Base-by-base conservation (phyloP, 2,113 vertebrate species). In the Platysternon megacephalum region DNA sequence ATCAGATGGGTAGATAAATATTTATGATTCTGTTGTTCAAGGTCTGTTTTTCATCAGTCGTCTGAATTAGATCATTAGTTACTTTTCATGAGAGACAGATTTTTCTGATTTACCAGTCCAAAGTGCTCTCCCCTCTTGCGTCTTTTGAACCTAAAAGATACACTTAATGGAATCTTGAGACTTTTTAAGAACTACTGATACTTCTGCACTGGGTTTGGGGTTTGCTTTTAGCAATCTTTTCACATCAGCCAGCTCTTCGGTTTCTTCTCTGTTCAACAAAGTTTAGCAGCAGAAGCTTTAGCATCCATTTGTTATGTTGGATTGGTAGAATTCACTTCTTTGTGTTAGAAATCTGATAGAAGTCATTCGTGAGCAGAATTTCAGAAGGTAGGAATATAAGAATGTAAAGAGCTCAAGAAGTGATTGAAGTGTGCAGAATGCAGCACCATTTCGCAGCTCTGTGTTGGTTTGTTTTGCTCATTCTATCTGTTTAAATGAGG, bases 271-370 rank as follows among this genome's bases (percentile, higher is more conserved):
- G 14, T 55, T 87, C 48, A 68, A 11, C 35, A 35, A 28, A 76
- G 42, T 76, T 44, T 76, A 46, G 42, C 42, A 78, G 42, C 74
- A 78, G 42, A 78, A 82, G 22, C 19, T 82, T 81, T 39, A 91
- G 24, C 24, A 93, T 91, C 79, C 29, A 61, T 93, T 96, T 94
- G 79, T 94, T 29, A 32, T 79, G 84, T 91, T 76, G 84, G 88
- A 55, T 14, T 94, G 93, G 84, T 86, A 87, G 92, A 89, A 65
- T 78, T 5, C 4, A 2, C 29, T 95, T 19, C 51, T 19, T 91
- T 96, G 83, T 92, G 44, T 94, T 74, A 91, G 90, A 96, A 91
- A 92, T 95, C 44, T 78, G 48, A 79, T 93, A 35, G 17, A 92
- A 95, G 52, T 95, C 1, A 11, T 24, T 72, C 19, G 4, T 83